Conservation (phyloP, 1,140 invertebrate species). For the Batillaria attramentaria region DNA sequence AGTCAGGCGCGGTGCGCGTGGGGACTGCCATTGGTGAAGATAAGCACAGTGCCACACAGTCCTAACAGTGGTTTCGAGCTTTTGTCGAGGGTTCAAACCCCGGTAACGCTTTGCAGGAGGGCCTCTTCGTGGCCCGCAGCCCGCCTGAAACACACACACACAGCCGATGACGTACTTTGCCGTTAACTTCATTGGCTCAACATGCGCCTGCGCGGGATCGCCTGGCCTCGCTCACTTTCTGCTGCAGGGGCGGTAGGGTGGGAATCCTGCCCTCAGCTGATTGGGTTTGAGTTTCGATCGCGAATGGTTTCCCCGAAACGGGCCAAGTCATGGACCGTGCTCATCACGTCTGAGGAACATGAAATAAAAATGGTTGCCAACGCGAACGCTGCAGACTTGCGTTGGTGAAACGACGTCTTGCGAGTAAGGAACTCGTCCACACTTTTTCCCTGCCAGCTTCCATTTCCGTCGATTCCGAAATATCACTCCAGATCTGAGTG, state of each 20-base stretch:
- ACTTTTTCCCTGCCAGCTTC: no score
- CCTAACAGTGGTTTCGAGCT: no score
- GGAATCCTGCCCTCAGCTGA: background rate
- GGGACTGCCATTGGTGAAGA: no score
- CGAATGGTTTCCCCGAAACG: background rate
- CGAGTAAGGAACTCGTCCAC: no score
- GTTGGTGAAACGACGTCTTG: background rate
- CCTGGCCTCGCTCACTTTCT: background rate
- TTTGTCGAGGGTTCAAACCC: no score
- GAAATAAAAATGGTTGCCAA: constrained; percentile 11
- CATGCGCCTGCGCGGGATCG: background rate
- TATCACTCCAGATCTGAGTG: no score
- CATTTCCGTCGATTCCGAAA: no score
- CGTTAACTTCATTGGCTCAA: constrained; percentile 1
- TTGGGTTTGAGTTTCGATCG: constrained; percentile 1
- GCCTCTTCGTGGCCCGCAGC: no score
- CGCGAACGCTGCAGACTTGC: background rate
- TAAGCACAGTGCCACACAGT: no score
- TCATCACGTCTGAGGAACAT: background rate
- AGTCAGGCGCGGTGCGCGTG: no score
- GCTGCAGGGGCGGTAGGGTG: background rate
- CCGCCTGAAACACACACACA: background rate
- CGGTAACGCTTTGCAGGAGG: background rate
- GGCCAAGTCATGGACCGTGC: constrained; percentile 6
- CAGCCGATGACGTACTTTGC: background rate